Evolutionary conservation across 1,140 invertebrate species (phyloP).

Genomic region (Coptotermes formosanus): DNA sequence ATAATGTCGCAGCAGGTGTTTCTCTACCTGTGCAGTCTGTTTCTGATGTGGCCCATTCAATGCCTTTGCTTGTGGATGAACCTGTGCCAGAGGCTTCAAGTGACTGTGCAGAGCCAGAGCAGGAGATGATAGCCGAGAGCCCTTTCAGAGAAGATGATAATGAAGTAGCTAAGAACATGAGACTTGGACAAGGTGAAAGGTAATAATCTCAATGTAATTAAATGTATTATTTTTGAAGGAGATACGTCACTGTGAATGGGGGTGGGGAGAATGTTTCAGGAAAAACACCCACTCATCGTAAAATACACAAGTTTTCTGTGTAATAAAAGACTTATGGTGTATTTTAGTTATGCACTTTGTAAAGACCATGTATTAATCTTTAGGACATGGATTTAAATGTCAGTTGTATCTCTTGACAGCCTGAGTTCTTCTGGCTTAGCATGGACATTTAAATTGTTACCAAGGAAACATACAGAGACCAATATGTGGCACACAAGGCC

Average conservation of each 20-base stretch:
- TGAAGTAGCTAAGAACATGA: neutral
- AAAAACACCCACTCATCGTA: no score
- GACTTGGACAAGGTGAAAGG: conserved; percentile 20
- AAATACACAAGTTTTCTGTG: neutral
- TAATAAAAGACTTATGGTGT: no score
- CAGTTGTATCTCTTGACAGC: no score
- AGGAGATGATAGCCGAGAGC: neutral
- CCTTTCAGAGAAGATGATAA: conserved; percentile 9
- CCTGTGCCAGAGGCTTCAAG: neutral
- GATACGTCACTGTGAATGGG: neutral
- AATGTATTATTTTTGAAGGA: conserved; percentile 18
- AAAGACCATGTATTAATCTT: no score
- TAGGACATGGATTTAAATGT: no score
- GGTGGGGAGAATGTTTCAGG: neutral
- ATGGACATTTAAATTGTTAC: no score
- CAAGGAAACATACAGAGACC: no score
- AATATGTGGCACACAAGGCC: no score
- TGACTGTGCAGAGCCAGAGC: neutral
- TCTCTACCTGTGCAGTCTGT: neutral
- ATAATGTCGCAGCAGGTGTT: neutral
- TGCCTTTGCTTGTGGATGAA: conserved; percentile 24
- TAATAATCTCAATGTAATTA: conserved; percentile 4
- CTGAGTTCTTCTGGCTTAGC: no score
- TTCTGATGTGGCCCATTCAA: neutral
- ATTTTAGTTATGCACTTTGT: no score